Evolutionary conservation across 2,888 invertebrate species (phyloP).

Genomic region (Ophraella communa): DNA sequence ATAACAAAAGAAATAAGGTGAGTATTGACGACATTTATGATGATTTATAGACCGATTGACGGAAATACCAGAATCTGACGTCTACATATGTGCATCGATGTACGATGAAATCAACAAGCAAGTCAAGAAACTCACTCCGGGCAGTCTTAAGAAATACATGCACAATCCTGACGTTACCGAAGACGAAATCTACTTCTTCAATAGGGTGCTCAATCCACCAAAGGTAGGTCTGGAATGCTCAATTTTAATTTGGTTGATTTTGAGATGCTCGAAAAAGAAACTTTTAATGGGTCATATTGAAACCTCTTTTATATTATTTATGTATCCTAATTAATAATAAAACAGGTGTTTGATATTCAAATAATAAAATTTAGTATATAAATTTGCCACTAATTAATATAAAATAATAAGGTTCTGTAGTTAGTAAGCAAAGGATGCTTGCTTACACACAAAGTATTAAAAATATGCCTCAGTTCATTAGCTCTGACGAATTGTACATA

Average conservation of each 20-base stretch:
- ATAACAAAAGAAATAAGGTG: constrained; percentile 4
- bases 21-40: constrained; percentile 7
- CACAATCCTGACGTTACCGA: constrained; percentile 85
- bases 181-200: constrained; percentile 90
- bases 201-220: constrained; percentile 70
- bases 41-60: constrained; percentile 79
- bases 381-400: too few species aligned
- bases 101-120: constrained; percentile 88
- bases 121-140: constrained; percentile 72
- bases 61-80: constrained; percentile 90
- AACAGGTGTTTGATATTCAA: too few species aligned
- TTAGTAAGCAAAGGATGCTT: too few species aligned
- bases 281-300: not conserved
- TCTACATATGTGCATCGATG: constrained; percentile 90
- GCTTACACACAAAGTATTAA: too few species aligned
- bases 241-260: not conserved
- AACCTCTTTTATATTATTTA: too few species aligned
- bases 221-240: constrained; percentile 59
- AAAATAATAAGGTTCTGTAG: too few species aligned
- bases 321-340: too few species aligned
- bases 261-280: not conserved
- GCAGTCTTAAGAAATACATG: constrained; percentile 80
- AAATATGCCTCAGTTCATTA: too few species aligned
- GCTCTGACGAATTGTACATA: too few species aligned
- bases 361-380: too few species aligned